These are phyloP conservation scores for Salvelinus namaycush DNA, from an alignment of 2,113 vertebrate species.

Conservation along the genomic window DNA sequence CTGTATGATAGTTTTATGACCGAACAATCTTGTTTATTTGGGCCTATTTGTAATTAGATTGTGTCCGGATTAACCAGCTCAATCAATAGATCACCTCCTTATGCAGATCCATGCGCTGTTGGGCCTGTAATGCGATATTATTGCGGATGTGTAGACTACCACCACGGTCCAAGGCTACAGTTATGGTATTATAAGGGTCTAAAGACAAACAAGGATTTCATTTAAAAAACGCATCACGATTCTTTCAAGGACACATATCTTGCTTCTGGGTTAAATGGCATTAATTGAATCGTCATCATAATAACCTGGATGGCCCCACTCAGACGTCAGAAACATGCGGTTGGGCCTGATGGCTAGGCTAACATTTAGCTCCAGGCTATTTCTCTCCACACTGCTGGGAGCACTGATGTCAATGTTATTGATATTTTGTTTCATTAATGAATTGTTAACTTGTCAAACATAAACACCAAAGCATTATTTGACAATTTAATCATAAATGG, in stretches of 20 bases:
- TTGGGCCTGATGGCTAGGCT: neutral
- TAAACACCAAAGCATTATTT: neutral
- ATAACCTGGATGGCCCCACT: neutral
- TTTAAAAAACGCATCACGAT: neutral
- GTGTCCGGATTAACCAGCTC: neutral
- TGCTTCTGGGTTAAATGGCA: neutral
- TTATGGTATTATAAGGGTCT: neutral
- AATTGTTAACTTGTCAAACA: neutral
- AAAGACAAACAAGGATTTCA: neutral
- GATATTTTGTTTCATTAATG: neutral
- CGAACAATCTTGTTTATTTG: neutral
- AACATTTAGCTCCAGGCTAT: too few species aligned
- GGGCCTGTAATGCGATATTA: constrained; percentile 6
- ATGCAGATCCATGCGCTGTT: neutral
- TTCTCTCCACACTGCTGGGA: neutral
- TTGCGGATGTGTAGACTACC: neutral
- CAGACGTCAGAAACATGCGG: neutral
- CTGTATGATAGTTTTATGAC: neutral
- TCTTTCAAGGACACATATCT: neutral
- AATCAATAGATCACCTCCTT: neutral
- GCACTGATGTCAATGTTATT: neutral
- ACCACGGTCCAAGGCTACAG: neutral
- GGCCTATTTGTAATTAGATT: neutral
- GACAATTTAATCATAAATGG: constrained; percentile 2
- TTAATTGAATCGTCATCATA: neutral